Conservation (phyloP, 2,888 invertebrate genomes). For the Athrips mouffetella region DNA sequence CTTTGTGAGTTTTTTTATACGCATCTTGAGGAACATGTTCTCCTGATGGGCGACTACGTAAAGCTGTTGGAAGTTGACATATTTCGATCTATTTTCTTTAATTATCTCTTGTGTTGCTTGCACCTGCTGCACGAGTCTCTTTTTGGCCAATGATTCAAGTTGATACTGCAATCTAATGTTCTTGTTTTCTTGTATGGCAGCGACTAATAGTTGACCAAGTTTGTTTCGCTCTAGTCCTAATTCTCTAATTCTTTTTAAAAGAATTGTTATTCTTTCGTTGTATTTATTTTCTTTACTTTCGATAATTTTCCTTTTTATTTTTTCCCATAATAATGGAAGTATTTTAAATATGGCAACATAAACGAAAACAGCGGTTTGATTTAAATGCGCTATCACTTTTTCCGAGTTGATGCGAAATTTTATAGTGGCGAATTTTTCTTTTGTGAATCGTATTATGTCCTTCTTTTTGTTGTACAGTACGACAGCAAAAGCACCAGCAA, state of each 20-base stretch:
- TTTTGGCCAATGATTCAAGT: slow-evolving; percentile 52
- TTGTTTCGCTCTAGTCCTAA: slow-evolving; percentile 49
- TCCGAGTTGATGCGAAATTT: slow-evolving; percentile 20
- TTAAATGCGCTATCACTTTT: slow-evolving; percentile 24
- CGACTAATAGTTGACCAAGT: slow-evolving; percentile 46
- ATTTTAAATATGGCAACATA: slow-evolving; percentile 30
- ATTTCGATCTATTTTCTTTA: slow-evolving; percentile 51
- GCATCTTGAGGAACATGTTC: slow-evolving; percentile 53
- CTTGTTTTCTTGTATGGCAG: slow-evolving; percentile 59
- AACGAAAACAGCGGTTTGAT: slow-evolving; percentile 28
- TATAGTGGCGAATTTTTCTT: slow-evolving; percentile 31
- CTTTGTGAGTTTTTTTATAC: slow-evolving; percentile 44
- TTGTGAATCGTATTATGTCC: slow-evolving; percentile 36
- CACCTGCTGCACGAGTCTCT: slow-evolving; percentile 44
- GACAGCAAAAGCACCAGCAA: slow-evolving; percentile 48
- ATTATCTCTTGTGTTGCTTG: slow-evolving; percentile 51
- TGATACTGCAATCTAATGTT: slow-evolving; percentile 51
- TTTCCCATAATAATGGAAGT: slow-evolving; percentile 25
- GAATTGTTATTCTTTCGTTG: slow-evolving; percentile 15
- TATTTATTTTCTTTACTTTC: background rate
- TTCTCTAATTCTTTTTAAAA: slow-evolving; percentile 52
- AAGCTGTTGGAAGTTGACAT: slow-evolving; percentile 56
- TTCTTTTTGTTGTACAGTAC: slow-evolving; percentile 44
- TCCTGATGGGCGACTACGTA: slow-evolving; percentile 59
- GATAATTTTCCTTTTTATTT: slow-evolving; percentile 10